Base-by-base conservation (phyloP, 2,113 vertebrate genomes). In the Carassius auratus region DNA sequence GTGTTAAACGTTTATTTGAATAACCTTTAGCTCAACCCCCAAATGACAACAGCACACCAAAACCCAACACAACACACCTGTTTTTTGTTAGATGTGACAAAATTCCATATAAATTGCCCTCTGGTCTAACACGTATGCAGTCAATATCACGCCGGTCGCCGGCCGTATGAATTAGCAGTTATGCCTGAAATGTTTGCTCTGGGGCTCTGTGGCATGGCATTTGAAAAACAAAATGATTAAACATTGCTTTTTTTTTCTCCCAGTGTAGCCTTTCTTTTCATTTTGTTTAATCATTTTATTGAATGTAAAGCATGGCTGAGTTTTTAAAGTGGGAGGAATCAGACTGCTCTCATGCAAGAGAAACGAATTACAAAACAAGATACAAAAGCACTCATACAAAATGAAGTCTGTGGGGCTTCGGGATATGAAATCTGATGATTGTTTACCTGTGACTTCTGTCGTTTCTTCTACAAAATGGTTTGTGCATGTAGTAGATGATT, bases 61-160 rank as follows among this genome's bases (percentile, higher is more conserved):
- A 79, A 89, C 87, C 77, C 85, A 30, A 66, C 59, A 82, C 55
- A 61, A 57, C 88, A 86, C 91, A 91, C 89, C 91, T 92, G 91
- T 90, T 92, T 87, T 91, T 91, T 90, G 83, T 38, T 19, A 82
- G 79, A 66, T 42, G 79, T 76, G 85, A 38, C 21, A 76, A 30
- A 76, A 75, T 82, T 89, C 87, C 78, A 86, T 77, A 89, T 88
- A 83, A 91, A 87, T 73, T 5, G 59, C 89, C 87, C 78, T 74
- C 75, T 75, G 8, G 78, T 78, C 84, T 81, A 71, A 84, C 79
- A 59, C 84, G 42, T 75, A 81, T 73, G 82, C 82, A 86, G 89
- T 91, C 89, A 89, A 88, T 90, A 91, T 87, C 87, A 84, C 79
- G 87, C 84, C n/a, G n/a, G n/a, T n/a, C n/a, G n/a, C n/a, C 89